Evolutionary conservation across 2,797 vertebrate genomes (phyloP), one percentile per base, ranked within the genome.

Genomic region (Eulemur rubriventer): DNA sequence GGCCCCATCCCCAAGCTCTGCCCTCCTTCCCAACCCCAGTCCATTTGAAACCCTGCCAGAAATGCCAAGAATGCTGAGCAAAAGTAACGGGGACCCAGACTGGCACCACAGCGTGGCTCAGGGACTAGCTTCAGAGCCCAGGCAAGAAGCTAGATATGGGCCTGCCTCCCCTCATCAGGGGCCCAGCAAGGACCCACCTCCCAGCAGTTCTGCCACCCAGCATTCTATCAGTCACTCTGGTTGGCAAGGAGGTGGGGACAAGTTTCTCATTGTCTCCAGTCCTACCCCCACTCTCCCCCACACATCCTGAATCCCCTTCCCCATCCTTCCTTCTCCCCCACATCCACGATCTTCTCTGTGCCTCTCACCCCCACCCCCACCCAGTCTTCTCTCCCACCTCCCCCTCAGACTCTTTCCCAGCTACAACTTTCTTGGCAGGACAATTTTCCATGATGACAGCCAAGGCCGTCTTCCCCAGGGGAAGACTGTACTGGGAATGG

Each of bases 391-490:
- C 94, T 63, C 94, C 93, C 55, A 79, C 73, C 75, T n/a, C 93
- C 96, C 78, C 89, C 41, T 91, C 57, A 43, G 83, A 6, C 48
- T 12, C 92, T 96, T 92, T 50, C 48, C 88, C 98, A 98, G 97
- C 97, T 98, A 96, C 91, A 79, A 70, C 86, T 96, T 97, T 98
- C 93, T 97, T 97, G 95, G 97, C 96, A 96, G 84, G 81, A 97
- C 89, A 97, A 98, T 97, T 98, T 98, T 97, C 98, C 98, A 97
- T 43, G 81, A 89, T 96, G 89, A 97, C 95, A 94, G 97, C 97
- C 98, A 98, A 98, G 89, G 52, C 52, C 52, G 22, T 94, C 96
- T 96, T 97, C 96, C 94, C 96, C 30, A 82, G 88, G 93, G 95
- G 85, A 96, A 97, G 79, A 46, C 82, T 95, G 28, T 79, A 82